Evolutionary conservation across 2,797 vertebrate species (phyloP), one percentile per base, ranked within the genome.

Genomic region (Naso thynnoides): DNA sequence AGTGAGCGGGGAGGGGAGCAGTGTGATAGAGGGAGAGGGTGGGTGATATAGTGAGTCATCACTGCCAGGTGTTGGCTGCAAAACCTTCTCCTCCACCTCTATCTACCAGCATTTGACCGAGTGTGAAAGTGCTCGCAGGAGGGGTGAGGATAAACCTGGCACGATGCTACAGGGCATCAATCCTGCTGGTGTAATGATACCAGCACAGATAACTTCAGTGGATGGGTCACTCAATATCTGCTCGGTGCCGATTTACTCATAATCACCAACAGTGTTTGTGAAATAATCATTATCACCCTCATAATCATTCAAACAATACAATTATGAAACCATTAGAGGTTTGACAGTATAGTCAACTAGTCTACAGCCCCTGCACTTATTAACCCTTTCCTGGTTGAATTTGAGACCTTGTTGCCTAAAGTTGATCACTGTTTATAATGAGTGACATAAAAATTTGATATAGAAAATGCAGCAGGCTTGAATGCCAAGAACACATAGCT

Each of bases 41-140:
- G 65, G 71, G 58, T n/a, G 52, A 66, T 26, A 42, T 45, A 65
- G 53, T 80, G 86, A 85, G 78, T 89, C 88, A 86, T 76, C 47
- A 15, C 54, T 48, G 79, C 68, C 58, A 70, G 56, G 61, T 77
- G 48, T 36, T 74, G 58, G 63, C 73, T 71, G 75, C 44, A 65
- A 72, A 79, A 67, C 1, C 11, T 47, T 54, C 56, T 69, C 73
- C 67, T 78, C 71, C 76, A 70, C 39, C 56, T 68, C 69, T 54
- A 50, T 29, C 49, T 38, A 70, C 58, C 58, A 73, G 59, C 31
- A 42, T 65, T 50, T 63, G 14, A 49, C 19, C 8, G 19, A 72
- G 71, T 69, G 31, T 68, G 65, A 85, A 80, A 69, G 49, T 7
- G 58, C 42, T 82, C 23, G 4, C 54, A 62, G 65, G 38, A 67